Evolutionary conservation across 1,140 invertebrate species (phyloP), one percentile per base, ranked within the genome.

Genomic region (Lethocerus indicus): DNA sequence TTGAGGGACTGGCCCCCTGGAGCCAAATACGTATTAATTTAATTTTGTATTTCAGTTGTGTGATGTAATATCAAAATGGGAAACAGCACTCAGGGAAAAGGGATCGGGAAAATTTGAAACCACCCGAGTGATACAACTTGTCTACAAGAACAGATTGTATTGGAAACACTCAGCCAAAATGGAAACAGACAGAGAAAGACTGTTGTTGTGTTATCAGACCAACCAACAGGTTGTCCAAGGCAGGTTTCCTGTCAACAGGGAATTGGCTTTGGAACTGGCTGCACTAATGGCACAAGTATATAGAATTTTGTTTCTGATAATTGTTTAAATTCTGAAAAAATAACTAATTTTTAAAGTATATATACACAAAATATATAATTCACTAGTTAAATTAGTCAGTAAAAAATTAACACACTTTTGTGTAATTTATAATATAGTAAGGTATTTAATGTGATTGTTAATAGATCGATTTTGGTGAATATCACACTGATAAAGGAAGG

Each of bases 11-110:
- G 7, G 7, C 7, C 29, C 29, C n/a, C 29, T 32, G 7, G 7
- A 32, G 7, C n/a, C 23, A n/a, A 20, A 13, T 39, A 20, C 13
- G 23, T 39, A 39, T 2, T 16, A 2, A 2, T n/a, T 9, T 39
- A 20, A n/a, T 14, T 3, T 39, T 20, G 2, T 50, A 52, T 71
- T 71, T 37, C 65, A 87, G 80, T 68, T 96, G 5, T 94, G 89
- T 67, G 91, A 95, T 70, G 84, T 95, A 20, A 95, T 95, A 62
- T 93, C 90, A 2, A 90, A 91, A 67, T 95, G 91, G 91, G 91
- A 95, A 69, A 91, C 89, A 13, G 87, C 86, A 1, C 70, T 93
- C 25, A 69, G 87, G 7, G 88, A 94, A 64, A 91, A 91, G 57
- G 84, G 87, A 12, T 83, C 83, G 1, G 88, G 89, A 7, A 93